A percentile compares a stretch with the other conserved stretches of the same genome.
Conservation (phyloP, 2,888 invertebrate species). For the Dascillus cervinus region DNA sequence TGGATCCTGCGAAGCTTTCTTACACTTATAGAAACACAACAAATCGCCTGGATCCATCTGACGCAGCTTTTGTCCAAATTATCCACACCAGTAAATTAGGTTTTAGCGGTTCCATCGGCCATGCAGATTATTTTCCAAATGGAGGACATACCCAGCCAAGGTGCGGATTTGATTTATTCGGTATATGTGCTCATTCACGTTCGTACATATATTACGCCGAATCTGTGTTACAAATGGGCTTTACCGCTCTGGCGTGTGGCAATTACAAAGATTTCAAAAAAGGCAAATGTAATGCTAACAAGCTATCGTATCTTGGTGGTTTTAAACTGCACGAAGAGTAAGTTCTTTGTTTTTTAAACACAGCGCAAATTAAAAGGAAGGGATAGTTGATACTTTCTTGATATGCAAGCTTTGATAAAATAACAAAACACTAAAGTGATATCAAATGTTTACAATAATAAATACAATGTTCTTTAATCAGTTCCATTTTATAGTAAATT, state of each 20-base stretch:
- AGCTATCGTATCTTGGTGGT: conserved; percentile 8
- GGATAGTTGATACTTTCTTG: no score
- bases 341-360: no score
- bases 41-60: conserved; percentile 30
- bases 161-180: conserved; percentile 14
- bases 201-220: conserved; percentile 37
- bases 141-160: conserved; percentile 17
- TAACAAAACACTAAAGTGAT: no score
- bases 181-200: conserved; percentile 33
- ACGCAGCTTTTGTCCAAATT: conserved; percentile 25
- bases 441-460: no score
- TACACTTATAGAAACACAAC: conserved; percentile 10
- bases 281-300: conserved; percentile 11
- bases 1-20: conserved; percentile 34
- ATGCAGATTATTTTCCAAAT: conserved; percentile 18
- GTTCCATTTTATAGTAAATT: no score
- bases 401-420: no score
- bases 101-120: conserved; percentile 15
- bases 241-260: conserved; percentile 21
- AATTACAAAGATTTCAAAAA: conserved; percentile 9
- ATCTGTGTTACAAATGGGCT: conserved; percentile 26
- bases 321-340: conserved; percentile 8
- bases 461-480: no score
- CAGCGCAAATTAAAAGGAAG: no score
- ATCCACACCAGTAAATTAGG: conserved; percentile 16